Conservation (phyloP, 1,140 invertebrate species). For the Ladona fulva region DNA sequence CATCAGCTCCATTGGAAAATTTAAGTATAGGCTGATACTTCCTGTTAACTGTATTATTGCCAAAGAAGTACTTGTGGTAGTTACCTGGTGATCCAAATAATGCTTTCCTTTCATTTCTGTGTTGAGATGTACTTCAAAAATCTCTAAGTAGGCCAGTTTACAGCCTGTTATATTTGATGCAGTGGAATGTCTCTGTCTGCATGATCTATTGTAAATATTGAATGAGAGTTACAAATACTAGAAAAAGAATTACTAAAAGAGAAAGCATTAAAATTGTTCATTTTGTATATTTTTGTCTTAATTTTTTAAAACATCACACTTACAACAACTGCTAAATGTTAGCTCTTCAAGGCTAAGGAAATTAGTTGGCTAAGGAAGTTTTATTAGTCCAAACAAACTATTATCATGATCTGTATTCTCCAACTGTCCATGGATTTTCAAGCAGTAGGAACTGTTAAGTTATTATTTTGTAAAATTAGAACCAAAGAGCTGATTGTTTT, state of each 20-base stretch:
- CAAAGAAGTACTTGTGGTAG: too few species aligned
- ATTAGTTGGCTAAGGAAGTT: not conserved
- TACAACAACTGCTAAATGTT: not conserved
- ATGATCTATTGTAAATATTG: conserved; percentile 5
- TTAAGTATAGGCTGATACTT: too few species aligned
- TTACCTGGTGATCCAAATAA: not conserved
- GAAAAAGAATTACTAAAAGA: not conserved
- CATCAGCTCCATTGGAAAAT: too few species aligned
- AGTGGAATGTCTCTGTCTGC: conserved; percentile 3
- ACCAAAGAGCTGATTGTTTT: too few species aligned
- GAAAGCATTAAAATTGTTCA: not conserved
- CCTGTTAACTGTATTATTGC: too few species aligned
- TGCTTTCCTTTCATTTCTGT: not conserved
- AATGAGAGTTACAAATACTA: not conserved
- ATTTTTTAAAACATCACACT: not conserved
- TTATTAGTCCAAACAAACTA: not conserved
- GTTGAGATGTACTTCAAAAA: not conserved
- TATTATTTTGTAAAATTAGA: too few species aligned
- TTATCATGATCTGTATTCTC: not conserved
- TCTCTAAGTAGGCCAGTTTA: not conserved
- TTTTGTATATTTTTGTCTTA: not conserved
- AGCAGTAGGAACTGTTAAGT: too few species aligned
- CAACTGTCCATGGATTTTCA: too few species aligned
- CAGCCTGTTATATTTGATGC: not conserved
- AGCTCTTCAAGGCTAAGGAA: not conserved